Percentiles rank a stretch among this genome's conserved stretches.
Conservation (phyloP, 1,140 invertebrate species). For the Portunus trituberculatus region DNA sequence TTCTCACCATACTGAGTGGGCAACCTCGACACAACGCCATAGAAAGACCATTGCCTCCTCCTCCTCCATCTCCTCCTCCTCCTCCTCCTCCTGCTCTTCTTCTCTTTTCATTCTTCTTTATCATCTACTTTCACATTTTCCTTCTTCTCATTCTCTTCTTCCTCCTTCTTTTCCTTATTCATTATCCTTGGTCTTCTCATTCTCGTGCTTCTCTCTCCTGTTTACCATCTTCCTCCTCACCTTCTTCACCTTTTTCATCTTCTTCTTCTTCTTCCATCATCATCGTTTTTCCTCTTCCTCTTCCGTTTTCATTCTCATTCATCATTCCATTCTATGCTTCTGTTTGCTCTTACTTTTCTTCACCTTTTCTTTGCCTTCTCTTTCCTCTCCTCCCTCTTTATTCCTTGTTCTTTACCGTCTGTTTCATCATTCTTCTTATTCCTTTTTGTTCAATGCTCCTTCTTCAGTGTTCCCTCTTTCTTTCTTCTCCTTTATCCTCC, state of each 20-base stretch:
- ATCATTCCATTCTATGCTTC: background rate
- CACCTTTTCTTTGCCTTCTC: background rate
- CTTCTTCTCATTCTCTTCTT: background rate
- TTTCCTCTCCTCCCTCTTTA: background rate
- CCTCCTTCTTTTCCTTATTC: background rate
- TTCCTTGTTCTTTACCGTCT: background rate
- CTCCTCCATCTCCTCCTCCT: background rate
- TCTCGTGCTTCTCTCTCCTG: background rate
- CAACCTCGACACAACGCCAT: background rate
- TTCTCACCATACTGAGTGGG: background rate
- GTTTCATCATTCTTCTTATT: background rate
- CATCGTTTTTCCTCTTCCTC: background rate
- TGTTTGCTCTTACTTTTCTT: background rate
- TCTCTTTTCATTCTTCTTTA: background rate
- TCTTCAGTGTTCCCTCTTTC: no score
- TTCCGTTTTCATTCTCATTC: background rate
- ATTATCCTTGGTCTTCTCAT: background rate
- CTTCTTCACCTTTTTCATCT: background rate
- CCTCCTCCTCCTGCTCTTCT: background rate
- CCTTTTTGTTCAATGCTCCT: background rate
- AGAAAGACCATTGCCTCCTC: background rate
- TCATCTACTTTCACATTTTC: background rate
- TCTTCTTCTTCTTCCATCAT: background rate
- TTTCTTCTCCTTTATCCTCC: background rate
- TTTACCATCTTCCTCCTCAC: background rate